Base-by-base conservation (phyloP, 1,140 invertebrate species). In the Cherax destructor region DNA sequence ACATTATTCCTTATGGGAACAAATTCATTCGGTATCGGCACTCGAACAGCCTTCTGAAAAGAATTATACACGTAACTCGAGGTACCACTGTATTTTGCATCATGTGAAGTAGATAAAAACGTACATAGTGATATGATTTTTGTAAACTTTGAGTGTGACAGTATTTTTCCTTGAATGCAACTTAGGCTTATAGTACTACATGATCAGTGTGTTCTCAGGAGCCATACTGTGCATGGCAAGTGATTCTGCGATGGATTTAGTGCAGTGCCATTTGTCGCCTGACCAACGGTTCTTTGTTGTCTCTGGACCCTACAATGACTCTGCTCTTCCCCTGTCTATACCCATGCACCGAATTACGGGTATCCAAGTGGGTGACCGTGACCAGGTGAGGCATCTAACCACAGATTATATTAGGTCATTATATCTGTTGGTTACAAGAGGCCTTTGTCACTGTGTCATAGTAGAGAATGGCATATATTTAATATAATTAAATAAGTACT, bases 201-300 rank as follows among this genome's bases (percentile, higher is more conserved):
- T 56, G 52, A 56, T 18, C 18, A 18, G 5, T 65, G 6, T 72
- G 18, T 49, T 30, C n/a, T 41, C 86, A 65, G 92, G 92, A 13
- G 89, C 92, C 59, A 92, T 92, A n/a, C 80, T 92, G 83, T 83
- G 41, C 59, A 65, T 88, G 41, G 86, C 74, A 24, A 56, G 65
- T 59, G 65, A 86, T 21, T 41, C 56, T 65, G 5, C 56, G 18
- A 49, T 41, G 30, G 69, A 77, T 30, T 49, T 92, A 47, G 89
- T 86, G 21, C 86, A 88, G 47, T 91, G 89, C 59, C 81, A 86
- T 21, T 76, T 92, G 1, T 88, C 92, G 47, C 86, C 89, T 9
- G 92, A 92, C 77, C 92, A 92, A 11, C 92, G 89, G 5, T 59
- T 83, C 30, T 72, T 92, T 3, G 69, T 88, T 41, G 56, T 92